Percentiles rank a stretch among this genome's conserved stretches.
Conservation (phyloP, 2,113 vertebrate genomes). For the Oreotrochilus melanogaster region DNA sequence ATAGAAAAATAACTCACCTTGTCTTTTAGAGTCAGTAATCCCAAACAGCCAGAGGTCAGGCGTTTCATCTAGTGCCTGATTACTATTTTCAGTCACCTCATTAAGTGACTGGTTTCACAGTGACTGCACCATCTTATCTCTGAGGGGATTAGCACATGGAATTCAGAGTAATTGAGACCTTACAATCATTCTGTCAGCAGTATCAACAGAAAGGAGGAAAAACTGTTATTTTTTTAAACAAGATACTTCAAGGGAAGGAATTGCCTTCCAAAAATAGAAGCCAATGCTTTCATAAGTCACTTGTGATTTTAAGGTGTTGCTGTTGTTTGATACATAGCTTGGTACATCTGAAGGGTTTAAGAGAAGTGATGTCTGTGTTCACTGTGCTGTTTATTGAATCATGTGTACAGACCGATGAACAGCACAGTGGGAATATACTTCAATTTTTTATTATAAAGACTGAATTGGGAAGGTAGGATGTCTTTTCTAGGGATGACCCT, state of each 20-base stretch:
- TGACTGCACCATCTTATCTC: background rate
- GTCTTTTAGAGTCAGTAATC: background rate
- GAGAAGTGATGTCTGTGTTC: background rate
- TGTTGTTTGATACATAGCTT: background rate
- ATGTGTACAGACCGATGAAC: background rate
- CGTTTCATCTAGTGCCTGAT: background rate
- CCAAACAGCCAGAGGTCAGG: background rate
- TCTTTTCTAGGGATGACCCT: background rate
- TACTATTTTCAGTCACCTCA: background rate
- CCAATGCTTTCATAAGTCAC: background rate
- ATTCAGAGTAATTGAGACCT: background rate
- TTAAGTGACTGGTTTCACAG: background rate
- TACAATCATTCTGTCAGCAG: background rate
- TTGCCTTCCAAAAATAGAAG: conserved; percentile 14
- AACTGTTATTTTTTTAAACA: background rate
- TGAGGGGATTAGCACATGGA: background rate
- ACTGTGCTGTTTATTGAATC: background rate
- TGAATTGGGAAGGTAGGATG: background rate
- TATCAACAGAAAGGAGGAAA: background rate
- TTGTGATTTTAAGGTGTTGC: background rate
- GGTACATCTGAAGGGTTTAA: background rate
- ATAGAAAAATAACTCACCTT: background rate
- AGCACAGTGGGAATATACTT: background rate
- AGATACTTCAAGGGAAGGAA: background rate
- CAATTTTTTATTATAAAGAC: background rate